phyloP scores from a whole-genome alignment of 2,113 vertebrate genomes.

The Tachysurus fulvidraco region DNA sequence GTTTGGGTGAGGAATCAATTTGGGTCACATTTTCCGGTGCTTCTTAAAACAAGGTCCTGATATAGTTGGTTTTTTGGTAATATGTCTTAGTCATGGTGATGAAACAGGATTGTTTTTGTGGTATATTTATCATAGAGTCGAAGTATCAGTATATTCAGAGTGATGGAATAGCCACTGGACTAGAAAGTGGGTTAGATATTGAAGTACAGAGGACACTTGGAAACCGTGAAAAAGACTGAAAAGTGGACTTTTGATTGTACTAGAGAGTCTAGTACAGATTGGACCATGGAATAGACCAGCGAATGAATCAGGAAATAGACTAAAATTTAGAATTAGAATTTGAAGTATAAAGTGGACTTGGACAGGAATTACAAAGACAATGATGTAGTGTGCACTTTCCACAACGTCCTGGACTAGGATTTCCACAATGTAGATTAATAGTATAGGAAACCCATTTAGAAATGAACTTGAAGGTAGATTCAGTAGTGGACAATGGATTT shows the following conservation, averaged over 20 bases:
- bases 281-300: not conserved
- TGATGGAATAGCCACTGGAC: not conserved
- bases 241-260: not conserved
- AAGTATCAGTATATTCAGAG: not conserved
- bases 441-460: not conserved
- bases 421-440: not conserved
- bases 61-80: not conserved
- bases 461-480: not conserved
- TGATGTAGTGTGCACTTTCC: not conserved
- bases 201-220: not conserved
- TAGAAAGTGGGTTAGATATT: not conserved
- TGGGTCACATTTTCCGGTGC: slow-evolving; percentile 5
- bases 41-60: slow-evolving; percentile 8
- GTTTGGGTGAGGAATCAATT: slow-evolving; percentile 2
- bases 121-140: not conserved
- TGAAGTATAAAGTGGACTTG: not conserved
- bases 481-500: not conserved
- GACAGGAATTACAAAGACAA: not conserved
- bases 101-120: not conserved
- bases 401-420: not conserved
- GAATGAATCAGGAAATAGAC: not conserved
- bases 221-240: not conserved
- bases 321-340: not conserved
- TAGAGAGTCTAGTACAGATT: not conserved
- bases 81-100: not conserved